A percentile compares a stretch with the other conserved stretches of the same genome.
Evolutionary conservation across 1,140 invertebrate genomes (phyloP).

Genomic region (Hormaphis cornu): DNA sequence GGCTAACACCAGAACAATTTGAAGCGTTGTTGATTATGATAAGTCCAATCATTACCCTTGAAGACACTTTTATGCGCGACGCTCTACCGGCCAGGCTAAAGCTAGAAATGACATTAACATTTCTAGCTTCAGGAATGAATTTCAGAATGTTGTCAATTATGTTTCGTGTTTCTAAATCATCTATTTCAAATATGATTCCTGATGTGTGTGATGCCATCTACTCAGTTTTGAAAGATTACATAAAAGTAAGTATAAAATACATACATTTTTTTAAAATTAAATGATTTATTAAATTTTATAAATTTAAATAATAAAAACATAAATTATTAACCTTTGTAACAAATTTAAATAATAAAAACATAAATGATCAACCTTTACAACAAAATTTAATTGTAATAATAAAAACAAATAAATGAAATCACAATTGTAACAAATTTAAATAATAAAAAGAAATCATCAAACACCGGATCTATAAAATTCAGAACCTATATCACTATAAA

Average conservation of each 20-base stretch:
- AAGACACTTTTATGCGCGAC: background rate
- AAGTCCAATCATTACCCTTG: background rate
- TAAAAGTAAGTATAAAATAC: conserved; percentile 17
- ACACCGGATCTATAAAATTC: background rate
- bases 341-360: too few species aligned
- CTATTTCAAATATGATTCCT: conserved; percentile 20
- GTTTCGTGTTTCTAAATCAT: conserved; percentile 14
- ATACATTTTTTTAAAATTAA: background rate
- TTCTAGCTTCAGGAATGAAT: conserved; percentile 8
- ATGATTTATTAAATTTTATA: background rate
- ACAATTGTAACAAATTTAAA: background rate
- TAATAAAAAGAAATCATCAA: background rate
- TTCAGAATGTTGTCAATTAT: conserved; percentile 3
- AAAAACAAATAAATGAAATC: too few species aligned
- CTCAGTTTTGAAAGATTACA: conserved; percentile 6
- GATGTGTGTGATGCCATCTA: conserved; percentile 21
- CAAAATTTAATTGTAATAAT: too few species aligned
- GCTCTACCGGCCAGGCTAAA: conserved; percentile 26
- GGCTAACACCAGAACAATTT: background rate
- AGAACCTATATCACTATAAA: background rate
- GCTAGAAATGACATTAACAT: conserved; percentile 12
- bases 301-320: too few species aligned
- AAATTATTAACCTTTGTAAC: too few species aligned
- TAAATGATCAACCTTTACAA: too few species aligned
- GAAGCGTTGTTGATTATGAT: background rate